Conservation (phyloP, 1,140 invertebrate genomes). For the Neodiprion fabricii region DNA sequence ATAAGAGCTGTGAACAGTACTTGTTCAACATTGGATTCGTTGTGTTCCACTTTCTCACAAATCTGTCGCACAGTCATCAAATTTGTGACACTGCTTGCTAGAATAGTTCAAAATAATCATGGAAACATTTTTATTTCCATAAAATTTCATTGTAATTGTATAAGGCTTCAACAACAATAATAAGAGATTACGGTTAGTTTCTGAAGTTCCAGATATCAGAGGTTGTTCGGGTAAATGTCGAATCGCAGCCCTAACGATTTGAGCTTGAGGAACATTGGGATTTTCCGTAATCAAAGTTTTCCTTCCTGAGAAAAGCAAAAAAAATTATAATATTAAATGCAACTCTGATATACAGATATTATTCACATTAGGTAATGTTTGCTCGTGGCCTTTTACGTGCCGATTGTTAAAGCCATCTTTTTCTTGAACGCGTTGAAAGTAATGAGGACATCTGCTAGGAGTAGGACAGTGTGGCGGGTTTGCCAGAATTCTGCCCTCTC, state of each 20-base stretch:
- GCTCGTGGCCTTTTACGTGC: conserved; percentile 30
- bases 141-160: not conserved
- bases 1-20: conserved; percentile 56
- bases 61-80: conserved; percentile 59
- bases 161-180: not conserved
- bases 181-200: conserved; percentile 50
- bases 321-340: not conserved
- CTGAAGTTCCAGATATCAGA: conserved; percentile 44
- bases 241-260: conserved; percentile 40
- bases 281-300: conserved; percentile 60
- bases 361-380: too few species aligned
- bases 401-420: conserved; percentile 43
- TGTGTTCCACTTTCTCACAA: conserved; percentile 46
- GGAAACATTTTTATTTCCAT: conserved; percentile 11
- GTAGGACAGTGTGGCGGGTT: conserved; percentile 50
- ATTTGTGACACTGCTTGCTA: conserved; percentile 54
- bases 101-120: conserved; percentile 21
- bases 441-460: conserved; percentile 55
- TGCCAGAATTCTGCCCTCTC: conserved; percentile 49
- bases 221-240: conserved; percentile 35
- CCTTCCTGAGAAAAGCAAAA: conserved; percentile 35
- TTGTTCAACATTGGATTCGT: conserved; percentile 31
- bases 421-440: conserved; percentile 53
- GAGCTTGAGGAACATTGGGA: conserved; percentile 50
- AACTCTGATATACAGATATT: not conserved